These are phyloP conservation scores for Brachionus calyciflorus DNA, from an alignment of 1,140 invertebrate species.

Conservation along the genomic window DNA sequence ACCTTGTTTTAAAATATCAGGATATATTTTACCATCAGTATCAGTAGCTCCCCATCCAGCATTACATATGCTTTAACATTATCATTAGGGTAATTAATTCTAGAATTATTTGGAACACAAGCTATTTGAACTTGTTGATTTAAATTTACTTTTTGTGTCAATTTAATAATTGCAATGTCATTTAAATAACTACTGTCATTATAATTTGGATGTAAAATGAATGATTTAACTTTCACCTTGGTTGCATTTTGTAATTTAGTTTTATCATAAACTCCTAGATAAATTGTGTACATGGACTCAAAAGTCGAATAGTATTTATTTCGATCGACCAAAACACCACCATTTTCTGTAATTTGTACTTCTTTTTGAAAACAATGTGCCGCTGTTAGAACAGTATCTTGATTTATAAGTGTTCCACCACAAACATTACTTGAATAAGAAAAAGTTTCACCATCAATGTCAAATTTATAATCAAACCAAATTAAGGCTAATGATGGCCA, in stretches of 20 bases:
- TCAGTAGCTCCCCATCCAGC: conserved; percentile 21
- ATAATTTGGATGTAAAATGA: neutral
- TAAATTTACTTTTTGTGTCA: neutral
- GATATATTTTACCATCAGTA: neutral
- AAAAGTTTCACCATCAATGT: neutral
- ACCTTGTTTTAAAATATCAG: conserved; percentile 12
- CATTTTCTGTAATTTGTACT: neutral
- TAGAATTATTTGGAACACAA: conserved; percentile 10
- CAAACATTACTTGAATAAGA: no score
- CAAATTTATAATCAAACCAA: neutral
- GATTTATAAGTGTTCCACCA: conserved; percentile 72
- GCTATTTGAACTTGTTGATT: conserved; percentile 12
- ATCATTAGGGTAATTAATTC: neutral
- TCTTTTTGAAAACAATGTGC: conserved; percentile 66
- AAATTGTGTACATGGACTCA: conserved; percentile 40
- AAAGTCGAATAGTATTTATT: conserved; percentile 18
- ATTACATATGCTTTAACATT: neutral
- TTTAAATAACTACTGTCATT: neutral
- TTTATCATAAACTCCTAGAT: conserved; percentile 27
- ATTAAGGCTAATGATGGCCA: conserved; percentile 34
- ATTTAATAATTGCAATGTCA: conserved; percentile 33
- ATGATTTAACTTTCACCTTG: neutral
- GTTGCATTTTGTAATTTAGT: neutral
- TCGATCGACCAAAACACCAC: neutral
- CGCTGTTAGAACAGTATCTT: conserved; percentile 71